A percentile compares a stretch with the other conserved stretches of the same genome.
Evolutionary conservation across 2,797 vertebrate genomes (phyloP).

Genomic region (Platyrinchus mystaceus): DNA sequence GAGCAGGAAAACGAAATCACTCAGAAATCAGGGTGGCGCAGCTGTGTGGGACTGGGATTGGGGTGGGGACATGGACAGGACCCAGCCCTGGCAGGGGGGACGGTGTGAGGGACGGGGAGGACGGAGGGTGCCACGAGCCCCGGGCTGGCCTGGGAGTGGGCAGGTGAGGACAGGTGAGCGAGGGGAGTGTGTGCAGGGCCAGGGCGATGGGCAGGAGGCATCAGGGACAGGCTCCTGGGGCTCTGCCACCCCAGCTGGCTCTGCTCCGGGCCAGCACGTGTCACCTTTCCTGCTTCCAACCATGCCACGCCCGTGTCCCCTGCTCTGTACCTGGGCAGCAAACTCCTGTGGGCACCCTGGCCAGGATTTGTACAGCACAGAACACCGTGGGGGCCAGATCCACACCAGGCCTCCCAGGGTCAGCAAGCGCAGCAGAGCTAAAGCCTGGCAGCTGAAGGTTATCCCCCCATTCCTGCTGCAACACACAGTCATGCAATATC

Average conservation of each 20-base stretch:
- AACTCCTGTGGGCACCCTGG: background rate
- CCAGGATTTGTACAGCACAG: background rate
- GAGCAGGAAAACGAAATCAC: constrained; percentile 57
- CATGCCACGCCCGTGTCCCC: accelerated
- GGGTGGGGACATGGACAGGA: background rate
- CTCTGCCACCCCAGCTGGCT: background rate
- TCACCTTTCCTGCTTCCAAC: background rate
- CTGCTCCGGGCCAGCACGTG: background rate
- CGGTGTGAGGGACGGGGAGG: background rate
- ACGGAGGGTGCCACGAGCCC: background rate
- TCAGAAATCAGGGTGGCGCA: constrained; percentile 37
- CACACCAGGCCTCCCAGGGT: background rate
- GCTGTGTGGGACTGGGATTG: background rate
- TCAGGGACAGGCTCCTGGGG: background rate
- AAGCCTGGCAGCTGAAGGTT: background rate
- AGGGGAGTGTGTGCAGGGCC: accelerated
- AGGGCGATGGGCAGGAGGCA: background rate
- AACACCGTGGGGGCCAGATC: accelerated
- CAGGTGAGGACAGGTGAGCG: background rate
- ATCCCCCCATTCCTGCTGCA: background rate
- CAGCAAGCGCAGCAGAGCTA: background rate
- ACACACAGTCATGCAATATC: background rate
- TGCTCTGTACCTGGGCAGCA: background rate
- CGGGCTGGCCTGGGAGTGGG: accelerated
- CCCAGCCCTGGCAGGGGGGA: background rate